Base-by-base conservation (phyloP, 2,888 invertebrate species). In the Maniola hyperantus region DNA sequence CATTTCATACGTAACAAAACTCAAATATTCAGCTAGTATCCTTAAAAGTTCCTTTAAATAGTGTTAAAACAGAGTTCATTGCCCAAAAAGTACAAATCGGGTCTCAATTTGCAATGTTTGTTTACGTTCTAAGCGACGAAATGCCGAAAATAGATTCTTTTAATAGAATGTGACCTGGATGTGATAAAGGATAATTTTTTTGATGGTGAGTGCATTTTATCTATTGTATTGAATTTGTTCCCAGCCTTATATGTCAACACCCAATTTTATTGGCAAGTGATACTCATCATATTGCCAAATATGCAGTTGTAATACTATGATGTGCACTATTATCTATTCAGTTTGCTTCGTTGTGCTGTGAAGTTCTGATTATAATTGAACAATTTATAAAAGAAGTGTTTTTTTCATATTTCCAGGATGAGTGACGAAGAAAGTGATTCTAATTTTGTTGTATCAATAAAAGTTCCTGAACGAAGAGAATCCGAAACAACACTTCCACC, bases 101-200 rank as follows among this genome's bases (percentile, higher is more conserved):
- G 13, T 55, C 44, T 39, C 5, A 15, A 20, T 51, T 18, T 48
- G 50, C n/a, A 59, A 70, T 71, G 79, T 84, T 84, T 87, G 87
- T 88, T 87, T 88, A 87, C 83, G 76, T 77, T 73, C 71, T 70
- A 76, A 74, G 76, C 74, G 77, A 76, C 73, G 79, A 74, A 75
- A 76, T 70, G 79, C 81, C 83, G 69, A 77, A 89, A 91, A 92
- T 92, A 92, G 91, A 91, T 82, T 91, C 88, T 89, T 88, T 86
- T 87, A 88, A 84, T 90, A 90, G 88, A 87, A 79, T 79, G 76
- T 82, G 87, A 84, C 86, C 84, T 84, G 83, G 83, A 82, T 85
- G 79, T 75, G 78, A 79, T 79, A 78, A 79, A 82, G 78, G 77
- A 83, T 79, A 78, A 82, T 77, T 81, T 80, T 26, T 78, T 78